Percentiles rank a stretch among this genome's conserved stretches.
phyloP scores from a whole-genome alignment of 2,797 vertebrate genomes.

The Diceros bicornis region DNA sequence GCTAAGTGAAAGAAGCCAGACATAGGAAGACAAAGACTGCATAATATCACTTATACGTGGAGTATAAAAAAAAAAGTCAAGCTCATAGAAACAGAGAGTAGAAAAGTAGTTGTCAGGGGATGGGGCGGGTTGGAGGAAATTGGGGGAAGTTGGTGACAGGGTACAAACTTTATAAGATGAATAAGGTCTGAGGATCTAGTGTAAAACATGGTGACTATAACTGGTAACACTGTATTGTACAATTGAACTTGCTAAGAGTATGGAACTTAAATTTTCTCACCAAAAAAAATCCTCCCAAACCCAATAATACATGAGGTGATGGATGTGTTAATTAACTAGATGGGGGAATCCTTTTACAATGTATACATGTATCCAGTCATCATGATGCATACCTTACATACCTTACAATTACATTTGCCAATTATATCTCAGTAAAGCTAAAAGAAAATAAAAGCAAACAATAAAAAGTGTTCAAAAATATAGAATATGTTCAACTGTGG shows the following conservation, averaged over 20 bases:
- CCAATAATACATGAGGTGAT: background rate
- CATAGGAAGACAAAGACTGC: too few species aligned
- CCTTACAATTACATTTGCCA: background rate
- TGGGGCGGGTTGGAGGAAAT: background rate
- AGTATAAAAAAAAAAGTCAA: background rate
- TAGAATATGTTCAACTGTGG: background rate
- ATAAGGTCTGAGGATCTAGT: background rate
- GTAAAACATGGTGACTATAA: background rate
- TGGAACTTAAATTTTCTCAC: background rate
- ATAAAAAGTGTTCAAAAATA: background rate
- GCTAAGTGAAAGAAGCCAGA: too few species aligned
- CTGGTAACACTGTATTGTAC: background rate
- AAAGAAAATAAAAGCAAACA: background rate
- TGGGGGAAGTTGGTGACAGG: background rate
- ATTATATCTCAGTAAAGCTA: background rate
- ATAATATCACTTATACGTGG: too few species aligned
- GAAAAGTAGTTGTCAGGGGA: background rate
- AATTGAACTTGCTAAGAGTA: background rate
- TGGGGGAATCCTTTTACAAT: background rate
- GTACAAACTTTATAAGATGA: background rate
- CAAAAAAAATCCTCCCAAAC: too few species aligned
- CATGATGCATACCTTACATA: background rate
- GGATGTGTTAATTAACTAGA: background rate
- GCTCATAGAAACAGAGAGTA: background rate
- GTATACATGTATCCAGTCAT: background rate